Conservation (phyloP, 2,888 invertebrate genomes). For the Scelioninae gen. 2 region DNA sequence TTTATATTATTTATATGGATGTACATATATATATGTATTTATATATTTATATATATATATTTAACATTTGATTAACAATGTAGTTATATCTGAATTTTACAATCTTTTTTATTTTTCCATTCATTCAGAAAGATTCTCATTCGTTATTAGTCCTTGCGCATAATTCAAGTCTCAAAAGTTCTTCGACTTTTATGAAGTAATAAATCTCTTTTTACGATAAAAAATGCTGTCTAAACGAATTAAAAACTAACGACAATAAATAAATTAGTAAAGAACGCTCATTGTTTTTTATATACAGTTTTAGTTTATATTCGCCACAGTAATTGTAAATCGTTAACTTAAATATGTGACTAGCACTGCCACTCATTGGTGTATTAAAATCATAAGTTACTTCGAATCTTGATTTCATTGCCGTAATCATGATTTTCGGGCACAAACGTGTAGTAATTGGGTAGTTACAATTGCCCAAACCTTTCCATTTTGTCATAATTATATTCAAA, state of each 20-base stretch:
- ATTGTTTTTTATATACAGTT: conserved; percentile 19
- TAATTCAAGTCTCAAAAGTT: not conserved
- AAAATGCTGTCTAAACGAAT: conserved; percentile 6
- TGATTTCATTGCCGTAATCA: no score
- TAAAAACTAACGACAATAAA: conserved; percentile 32
- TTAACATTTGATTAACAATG: conserved; percentile 48
- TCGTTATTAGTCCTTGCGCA: not conserved
- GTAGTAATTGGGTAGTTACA: no score
- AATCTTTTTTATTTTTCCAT: conserved; percentile 10
- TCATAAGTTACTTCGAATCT: no score
- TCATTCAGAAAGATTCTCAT: conserved; percentile 3
- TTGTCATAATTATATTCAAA: no score
- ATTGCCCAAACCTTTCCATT: no score
- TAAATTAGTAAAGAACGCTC: conserved; percentile 33
- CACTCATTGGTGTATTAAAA: no score
- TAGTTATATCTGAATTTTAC: conserved; percentile 52
- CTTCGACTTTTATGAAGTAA: not conserved
- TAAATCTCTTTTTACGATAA: conserved; percentile 5
- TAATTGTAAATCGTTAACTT: no score
- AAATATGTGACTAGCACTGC: no score
- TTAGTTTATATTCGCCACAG: not conserved
- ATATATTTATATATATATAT: conserved; percentile 26
- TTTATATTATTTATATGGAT: not conserved
- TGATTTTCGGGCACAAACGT: no score
- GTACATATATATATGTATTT: conserved; percentile 30